Evolutionary conservation across 2,113 vertebrate genomes (phyloP), one percentile per base, ranked within the genome.

Genomic region (Melozone crissalis): DNA sequence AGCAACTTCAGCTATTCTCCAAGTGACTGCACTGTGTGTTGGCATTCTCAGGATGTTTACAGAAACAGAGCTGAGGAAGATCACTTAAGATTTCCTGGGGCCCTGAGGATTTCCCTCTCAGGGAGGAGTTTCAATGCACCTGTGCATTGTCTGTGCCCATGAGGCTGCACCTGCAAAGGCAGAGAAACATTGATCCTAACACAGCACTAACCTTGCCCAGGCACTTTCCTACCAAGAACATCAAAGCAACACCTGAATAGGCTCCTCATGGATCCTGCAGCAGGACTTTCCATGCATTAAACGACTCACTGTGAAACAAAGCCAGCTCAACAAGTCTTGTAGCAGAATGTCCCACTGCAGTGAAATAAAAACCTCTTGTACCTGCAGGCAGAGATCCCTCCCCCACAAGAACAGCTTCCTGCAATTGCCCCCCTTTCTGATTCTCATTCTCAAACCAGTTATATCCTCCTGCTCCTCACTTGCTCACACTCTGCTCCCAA

Each of bases 181-280:
- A 0, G 17, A 3, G 22, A 22, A 65, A 47, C 27, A 73, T 3
- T 0, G 0, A 44, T 21, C 33, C 44, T 5, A 43, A 17, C 3
- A 0, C 2, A 31, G 63, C 46, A 22, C 31, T 30, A 16, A 46
- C 72, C 68, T 39, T 39, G 63, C 59, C 75, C 71, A 30, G 41
- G 14, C 1, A 7, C 39, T n/a, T 62, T 59, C 2, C 2, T 4
- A 33, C 44, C 43, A 31, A 22, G 28, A 47, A 20, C 33, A 68
- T 2, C 5, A 4, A 85, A 86, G 76, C 57, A 69, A n/a, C 4
- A 5, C 51, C 63, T 54, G 20, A 51, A 27, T 3, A 2, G 47
- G 59, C 55, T 78, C 68, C 65, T 85, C 67, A 9, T 0, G 13
- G 43, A 66, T 41, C 39, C 75, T 22, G 35, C 0, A 74, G 61